phyloP scores from a whole-genome alignment of 37 sponge, comb jelly and placozoan species.

The Spongia lamella region DNA sequence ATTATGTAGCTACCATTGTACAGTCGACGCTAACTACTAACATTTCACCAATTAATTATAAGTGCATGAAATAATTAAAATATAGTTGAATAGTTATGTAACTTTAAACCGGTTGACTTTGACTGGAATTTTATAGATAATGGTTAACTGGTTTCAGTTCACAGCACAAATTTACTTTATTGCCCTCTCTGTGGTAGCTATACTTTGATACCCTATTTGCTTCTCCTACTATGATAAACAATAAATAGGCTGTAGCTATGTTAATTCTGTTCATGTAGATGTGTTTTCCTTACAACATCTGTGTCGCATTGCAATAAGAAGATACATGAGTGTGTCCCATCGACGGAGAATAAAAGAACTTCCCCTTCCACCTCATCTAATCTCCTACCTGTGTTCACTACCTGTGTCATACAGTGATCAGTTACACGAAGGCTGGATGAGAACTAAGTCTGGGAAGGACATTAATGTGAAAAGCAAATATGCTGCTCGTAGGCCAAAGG shows the following conservation, averaged over 20 bases:
- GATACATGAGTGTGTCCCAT: conserved; percentile 43
- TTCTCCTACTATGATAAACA: background rate
- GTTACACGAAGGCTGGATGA: conserved; percentile 60
- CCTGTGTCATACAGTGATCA: conserved; percentile 44
- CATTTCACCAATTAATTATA: too few relatives aligned
- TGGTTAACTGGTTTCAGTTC: too few relatives aligned
- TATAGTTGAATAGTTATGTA: too few relatives aligned
- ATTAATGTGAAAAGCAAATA: too few relatives aligned
- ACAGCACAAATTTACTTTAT: background rate
- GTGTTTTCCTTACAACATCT: conserved; percentile 71
- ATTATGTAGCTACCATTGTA: too few relatives aligned
- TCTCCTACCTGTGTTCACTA: conserved; percentile 54
- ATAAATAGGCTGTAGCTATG: too few relatives aligned
- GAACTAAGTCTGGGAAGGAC: conserved; percentile 36
- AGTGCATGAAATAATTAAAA: too few relatives aligned
- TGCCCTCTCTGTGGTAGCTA: background rate
- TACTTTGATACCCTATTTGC: background rate
- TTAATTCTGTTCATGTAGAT: conserved; percentile 52
- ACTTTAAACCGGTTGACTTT: too few relatives aligned
- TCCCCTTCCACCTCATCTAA: conserved; percentile 67
- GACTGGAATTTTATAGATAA: too few relatives aligned
- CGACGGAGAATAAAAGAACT: conserved; percentile 77
- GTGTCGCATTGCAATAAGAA: conserved; percentile 57
- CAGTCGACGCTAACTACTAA: too few relatives aligned
- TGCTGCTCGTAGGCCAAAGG: too few relatives aligned